Evolutionary conservation across 2,113 vertebrate species (phyloP).

Genomic region (Phylloscopus trochilus): DNA sequence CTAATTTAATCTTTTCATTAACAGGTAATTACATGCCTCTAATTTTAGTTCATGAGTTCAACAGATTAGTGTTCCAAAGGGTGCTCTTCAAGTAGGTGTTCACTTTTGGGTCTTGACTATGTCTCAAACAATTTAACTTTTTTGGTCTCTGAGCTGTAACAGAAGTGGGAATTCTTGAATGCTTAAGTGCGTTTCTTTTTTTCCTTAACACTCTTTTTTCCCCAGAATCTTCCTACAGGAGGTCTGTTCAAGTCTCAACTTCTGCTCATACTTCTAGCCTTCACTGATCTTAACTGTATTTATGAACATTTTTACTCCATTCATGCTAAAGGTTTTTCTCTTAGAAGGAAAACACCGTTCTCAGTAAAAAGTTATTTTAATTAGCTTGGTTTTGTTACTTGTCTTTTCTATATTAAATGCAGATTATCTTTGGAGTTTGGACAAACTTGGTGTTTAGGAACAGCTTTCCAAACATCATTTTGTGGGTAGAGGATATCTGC

Average conservation of each 20-base stretch:
- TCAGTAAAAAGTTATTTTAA: not conserved
- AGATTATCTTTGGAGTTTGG: not conserved
- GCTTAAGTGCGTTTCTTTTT: not conserved
- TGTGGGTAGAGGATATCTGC: not conserved
- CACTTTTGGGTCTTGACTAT: not conserved
- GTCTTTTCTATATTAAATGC: not conserved
- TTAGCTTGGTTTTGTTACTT: not conserved
- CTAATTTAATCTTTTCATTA: not conserved
- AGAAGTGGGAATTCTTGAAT: not conserved
- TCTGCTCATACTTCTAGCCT: not conserved
- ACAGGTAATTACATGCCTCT: not conserved
- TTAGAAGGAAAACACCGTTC: not conserved
- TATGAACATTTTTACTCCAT: not conserved
- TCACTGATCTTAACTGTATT: not conserved
- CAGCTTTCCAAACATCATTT: not conserved
- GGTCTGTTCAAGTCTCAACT: not conserved
- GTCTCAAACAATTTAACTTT: not conserved
- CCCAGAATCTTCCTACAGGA: not conserved
- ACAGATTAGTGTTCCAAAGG: not conserved
- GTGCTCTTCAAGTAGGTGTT: not conserved
- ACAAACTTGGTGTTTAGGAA: not conserved
- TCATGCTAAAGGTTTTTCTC: not conserved
- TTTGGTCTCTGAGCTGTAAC: not conserved
- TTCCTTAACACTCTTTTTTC: not conserved
- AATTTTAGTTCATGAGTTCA: not conserved